Evolutionary conservation across 2,888 invertebrate species (phyloP), one percentile per base, ranked within the genome.

Genomic region (Deladenus siricidicola): DNA sequence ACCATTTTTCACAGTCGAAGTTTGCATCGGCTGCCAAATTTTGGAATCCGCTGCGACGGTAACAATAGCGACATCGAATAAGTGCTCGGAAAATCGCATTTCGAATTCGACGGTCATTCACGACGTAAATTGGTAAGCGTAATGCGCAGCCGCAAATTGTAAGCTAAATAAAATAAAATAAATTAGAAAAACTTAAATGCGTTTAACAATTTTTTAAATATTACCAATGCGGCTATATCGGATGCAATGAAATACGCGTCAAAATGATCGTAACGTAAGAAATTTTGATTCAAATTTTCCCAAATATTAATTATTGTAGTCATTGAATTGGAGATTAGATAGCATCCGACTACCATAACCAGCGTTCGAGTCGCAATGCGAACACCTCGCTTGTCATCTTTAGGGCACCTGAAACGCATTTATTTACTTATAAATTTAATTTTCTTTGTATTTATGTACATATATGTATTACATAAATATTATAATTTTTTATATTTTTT

Each of bases 321-420:
- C 17, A 65, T 30, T 8, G 66, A 59, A 48, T 71, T 71, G 21
- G 70, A 63, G 21, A 71, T 58, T 34, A 71, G 52, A 55, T 71
- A 71, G 54, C 70, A 70, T 1, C 67, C 65, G 48, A 64, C 62
- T 6, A 62, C 73, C 68, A 74, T 67, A 8, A 70, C 66, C 47
- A 73, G 57, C 1, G 73, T 73, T 55, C 70, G 53, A 4, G 73
- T 74, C 6, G 73, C 73, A 23, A 74, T 63, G 24, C 72, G 62
- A 23, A 74, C 73, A 17, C 73, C 73, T 34, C 63, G 61, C 55
- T 71, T 73, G 30, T 72, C 73, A 51, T 58, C 62, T 60, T 67
- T 67, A 21, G 59, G 60, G 19, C 62, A 43, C n/a, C 58, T 53
- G 19, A 45, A 39, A 8, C n/a, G n/a, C n/a, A n/a, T n/a, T n/a